Evolutionary conservation across 2,113 vertebrate genomes (phyloP), one percentile per base, ranked within the genome.

Genomic region (Podocnemis expansa): DNA sequence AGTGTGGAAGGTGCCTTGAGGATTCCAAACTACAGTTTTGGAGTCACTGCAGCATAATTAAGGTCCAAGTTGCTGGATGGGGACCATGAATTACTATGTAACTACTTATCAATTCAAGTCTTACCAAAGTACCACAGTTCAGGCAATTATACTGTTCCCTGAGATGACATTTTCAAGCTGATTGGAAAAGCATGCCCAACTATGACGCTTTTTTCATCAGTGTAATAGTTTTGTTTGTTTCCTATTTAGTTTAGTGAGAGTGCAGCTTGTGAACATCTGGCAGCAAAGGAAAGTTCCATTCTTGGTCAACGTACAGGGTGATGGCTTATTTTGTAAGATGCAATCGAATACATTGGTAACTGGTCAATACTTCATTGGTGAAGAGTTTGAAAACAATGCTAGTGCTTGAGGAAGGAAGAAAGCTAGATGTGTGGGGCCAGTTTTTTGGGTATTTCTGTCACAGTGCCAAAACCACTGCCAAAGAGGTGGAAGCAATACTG

Each of bases 371-470:
- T 17, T 73, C 43, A 27, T 54, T 43, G 51, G 29, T 14, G 16
- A 70, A n/a, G 17, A 17, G 58, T 78, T 60, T 85, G 56, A 60
- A 60, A 60, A 60, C 12, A 31, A 5, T 60, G 75, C 25, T 1
- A 2, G 6, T 86, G 47, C 8, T 34, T 0, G 0, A 17, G 34
- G 31, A n/a, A 73, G 67, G 38, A 34, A 38, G 21, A 24, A 24
- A 73, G 22, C 19, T 73, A 73, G 38, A 73, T 73, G 19, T 21
- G 0, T 43, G 1, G 1, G 70, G 2, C 19, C 0, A 0, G 8
- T 54, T 91, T 10, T 45, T 43, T 31, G 38, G 67, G 10, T 73
- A 38, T 73, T 11, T 22, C 38, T 38, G 24, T 73, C 38, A 73
- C 2, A 10, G n/a, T n/a, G n/a, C 38, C 67, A 73, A 41, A 4